Base-by-base conservation (phyloP, 1,140 invertebrate species). In the Eurosta solidaginis region DNA sequence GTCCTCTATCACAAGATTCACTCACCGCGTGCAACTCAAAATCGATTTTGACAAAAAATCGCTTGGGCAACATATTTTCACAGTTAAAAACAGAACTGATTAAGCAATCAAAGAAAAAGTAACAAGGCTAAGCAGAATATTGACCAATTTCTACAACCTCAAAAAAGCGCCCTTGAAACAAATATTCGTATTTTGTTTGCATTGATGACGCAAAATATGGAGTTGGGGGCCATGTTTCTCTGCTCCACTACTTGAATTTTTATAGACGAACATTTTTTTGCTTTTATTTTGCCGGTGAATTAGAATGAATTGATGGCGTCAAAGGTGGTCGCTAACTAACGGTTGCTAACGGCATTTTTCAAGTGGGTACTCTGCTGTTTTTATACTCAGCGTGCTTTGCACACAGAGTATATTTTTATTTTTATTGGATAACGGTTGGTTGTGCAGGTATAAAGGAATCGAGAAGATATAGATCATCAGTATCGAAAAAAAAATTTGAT, bases 21-120 rank as follows among this genome's bases (percentile, higher is more conserved):
- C 82, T 45, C 78, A 85, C 83, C 82, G 83, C 83, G 81, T 85
- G 83, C 1, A 85, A 76, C 40, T 85, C 80, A 59, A 85, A 49
- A 10, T 83, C 77, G 22, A 85, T 76, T 17, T 80, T 83, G 29
- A 85, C 63, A 78, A 82, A 82, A 25, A 85, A 85, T 54, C 83
- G 80, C 27, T 85, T 85, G 17, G 80, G 44, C 3, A 79, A 80
- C 83, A 85, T 85, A 77, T 47, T 42, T 7, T 29, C n/a, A 74
- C 33, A 20, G 33, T 40, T 12, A 50, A 14, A 17, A 78, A 80
- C 10, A 25, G 3, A 27, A 27, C 12, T 27, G 9, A 22, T 4
- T 6, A 10, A 68, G 20, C 7, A 22, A 3, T 68, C 22, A 40
- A 12, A 17, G n/a, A 40, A 40, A 22, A 36, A 10, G 22, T 10